Percentiles rank a stretch among this genome's conserved stretches.
phyloP scores from a whole-genome alignment of 2,888 invertebrate genomes.

The Chloromyia formosa region DNA sequence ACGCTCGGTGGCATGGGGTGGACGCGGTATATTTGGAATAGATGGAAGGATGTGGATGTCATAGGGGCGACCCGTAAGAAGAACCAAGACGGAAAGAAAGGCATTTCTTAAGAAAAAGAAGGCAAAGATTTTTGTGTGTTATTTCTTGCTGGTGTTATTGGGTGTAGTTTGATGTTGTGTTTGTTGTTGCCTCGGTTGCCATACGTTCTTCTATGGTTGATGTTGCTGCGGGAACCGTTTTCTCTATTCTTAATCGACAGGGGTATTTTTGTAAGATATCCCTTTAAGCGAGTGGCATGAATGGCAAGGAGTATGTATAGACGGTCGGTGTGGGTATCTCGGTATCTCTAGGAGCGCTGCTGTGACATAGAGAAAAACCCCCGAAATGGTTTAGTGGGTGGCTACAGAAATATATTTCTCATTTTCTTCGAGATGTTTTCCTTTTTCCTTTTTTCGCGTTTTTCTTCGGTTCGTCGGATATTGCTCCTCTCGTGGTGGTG shows the following conservation, averaged over 20 bases:
- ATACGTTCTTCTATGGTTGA: too few species aligned
- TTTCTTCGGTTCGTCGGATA: conserved; percentile 42
- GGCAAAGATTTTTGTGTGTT: conserved; percentile 29
- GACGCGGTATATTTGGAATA: too few species aligned
- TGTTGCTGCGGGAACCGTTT: conserved; percentile 9
- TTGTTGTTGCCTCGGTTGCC: conserved; percentile 15
- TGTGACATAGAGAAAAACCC: conserved; percentile 2
- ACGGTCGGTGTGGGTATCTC: conserved; percentile 17
- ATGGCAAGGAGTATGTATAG: neutral
- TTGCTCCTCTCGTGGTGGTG: neutral
- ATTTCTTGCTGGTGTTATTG: conserved; percentile 26
- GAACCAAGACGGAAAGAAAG: conserved; percentile 25
- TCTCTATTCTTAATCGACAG: conserved; percentile 40
- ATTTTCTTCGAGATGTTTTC: conserved; percentile 14
- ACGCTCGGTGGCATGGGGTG: neutral
- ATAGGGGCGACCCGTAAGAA: conserved; percentile 13
- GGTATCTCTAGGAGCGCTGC: conserved; percentile 1
- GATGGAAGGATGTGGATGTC: neutral
- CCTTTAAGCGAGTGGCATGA: neutral
- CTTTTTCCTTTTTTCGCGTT: conserved; percentile 44
- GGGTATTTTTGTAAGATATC: conserved; percentile 39
- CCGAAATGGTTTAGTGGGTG: conserved; percentile 46
- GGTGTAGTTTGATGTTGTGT: conserved; percentile 18
- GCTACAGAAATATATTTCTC: conserved; percentile 44
- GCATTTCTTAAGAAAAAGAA: conserved; percentile 30